phyloP scores from a whole-genome alignment of 23 tunicate species.

The Styela clava region DNA sequence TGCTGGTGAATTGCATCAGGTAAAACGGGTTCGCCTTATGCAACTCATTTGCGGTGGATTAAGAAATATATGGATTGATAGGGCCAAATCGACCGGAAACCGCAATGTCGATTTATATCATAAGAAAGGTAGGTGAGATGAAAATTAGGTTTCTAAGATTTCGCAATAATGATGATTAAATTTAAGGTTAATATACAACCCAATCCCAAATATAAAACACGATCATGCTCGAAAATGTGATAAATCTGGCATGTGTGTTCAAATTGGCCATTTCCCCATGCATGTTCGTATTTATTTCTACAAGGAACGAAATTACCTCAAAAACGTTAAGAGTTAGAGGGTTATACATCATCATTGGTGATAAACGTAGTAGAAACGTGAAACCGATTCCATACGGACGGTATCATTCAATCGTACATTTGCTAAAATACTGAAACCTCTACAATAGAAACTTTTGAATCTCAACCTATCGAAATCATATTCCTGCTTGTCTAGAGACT shows the following conservation, averaged over 20 bases:
- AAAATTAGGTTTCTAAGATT: background rate
- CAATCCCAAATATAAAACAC: too few relatives aligned
- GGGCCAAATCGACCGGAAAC: background rate
- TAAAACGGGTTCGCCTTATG: background rate
- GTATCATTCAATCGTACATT: background rate
- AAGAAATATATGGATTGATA: background rate
- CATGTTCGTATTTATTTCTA: too few relatives aligned
- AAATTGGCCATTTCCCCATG: too few relatives aligned
- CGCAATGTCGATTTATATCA: background rate
- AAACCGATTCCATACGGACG: background rate
- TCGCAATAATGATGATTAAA: background rate
- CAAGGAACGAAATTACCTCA: background rate
- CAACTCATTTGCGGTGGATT: background rate
- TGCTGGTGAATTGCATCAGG: background rate
- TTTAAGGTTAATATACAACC: too few relatives aligned
- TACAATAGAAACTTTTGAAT: too few relatives aligned
- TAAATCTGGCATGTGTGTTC: background rate
- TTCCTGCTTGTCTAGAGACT: too few relatives aligned
- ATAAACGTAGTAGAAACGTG: background rate
- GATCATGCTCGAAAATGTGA: background rate
- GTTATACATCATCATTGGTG: background rate
- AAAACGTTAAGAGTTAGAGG: background rate
- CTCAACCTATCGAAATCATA: too few relatives aligned
- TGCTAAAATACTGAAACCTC: too few relatives aligned
- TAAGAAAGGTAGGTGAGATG: too few relatives aligned